Conservation (phyloP, 2,797 vertebrate genomes). For the Chelon labrosus region DNA sequence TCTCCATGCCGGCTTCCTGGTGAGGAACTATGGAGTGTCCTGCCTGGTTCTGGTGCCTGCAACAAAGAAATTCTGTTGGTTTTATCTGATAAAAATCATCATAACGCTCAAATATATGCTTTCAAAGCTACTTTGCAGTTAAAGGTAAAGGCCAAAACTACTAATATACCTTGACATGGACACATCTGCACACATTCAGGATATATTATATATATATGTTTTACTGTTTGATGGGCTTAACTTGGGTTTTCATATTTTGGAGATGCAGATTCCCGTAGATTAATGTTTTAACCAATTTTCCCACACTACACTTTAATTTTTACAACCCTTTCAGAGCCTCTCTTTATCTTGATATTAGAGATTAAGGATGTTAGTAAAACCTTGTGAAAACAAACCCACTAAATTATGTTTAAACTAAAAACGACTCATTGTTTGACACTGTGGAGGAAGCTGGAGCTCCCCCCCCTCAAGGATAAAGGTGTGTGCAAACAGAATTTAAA, state of each 20-base stretch:
- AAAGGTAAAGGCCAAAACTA: too few relatives aligned
- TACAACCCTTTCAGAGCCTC: too few relatives aligned
- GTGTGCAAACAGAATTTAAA: neutral
- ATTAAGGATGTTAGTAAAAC: neutral
- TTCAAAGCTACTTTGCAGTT: neutral
- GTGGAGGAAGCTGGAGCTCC: neutral
- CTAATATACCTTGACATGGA: too few relatives aligned
- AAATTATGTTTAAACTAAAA: neutral
- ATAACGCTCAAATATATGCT: neutral
- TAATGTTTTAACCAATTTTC: too few relatives aligned
- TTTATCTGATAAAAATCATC: neutral
- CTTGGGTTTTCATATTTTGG: neutral
- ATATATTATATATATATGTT: too few relatives aligned
- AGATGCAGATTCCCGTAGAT: neutral
- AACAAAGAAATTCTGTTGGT: slow-evolving; percentile 6
- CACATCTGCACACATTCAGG: too few relatives aligned
- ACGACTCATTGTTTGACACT: neutral
- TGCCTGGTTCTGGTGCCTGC: slow-evolving; percentile 69
- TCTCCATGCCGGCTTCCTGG: slow-evolving; percentile 88
- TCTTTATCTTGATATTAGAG: too few relatives aligned
- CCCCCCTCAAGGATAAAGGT: neutral
- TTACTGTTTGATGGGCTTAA: too few relatives aligned
- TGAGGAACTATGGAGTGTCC: slow-evolving; percentile 86
- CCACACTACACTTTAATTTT: too few relatives aligned
- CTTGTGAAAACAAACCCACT: neutral